These are phyloP conservation scores for Tragelaphus strepsiceros DNA, from an alignment of 2,113 vertebrate genomes.

Conservation along the genomic window DNA sequence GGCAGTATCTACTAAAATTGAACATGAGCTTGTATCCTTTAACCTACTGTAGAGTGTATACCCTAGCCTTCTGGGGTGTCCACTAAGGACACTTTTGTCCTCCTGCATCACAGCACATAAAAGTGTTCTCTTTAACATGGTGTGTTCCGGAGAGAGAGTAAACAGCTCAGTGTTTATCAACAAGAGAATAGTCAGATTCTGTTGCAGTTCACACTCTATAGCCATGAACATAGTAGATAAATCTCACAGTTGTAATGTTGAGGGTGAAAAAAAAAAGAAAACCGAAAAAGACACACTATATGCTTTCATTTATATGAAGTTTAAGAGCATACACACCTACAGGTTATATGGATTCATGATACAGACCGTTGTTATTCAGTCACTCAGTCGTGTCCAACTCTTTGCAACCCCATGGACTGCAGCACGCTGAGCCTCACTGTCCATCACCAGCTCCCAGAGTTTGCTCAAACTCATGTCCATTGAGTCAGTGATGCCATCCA, in stretches of 20 bases:
- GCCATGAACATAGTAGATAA: not conserved
- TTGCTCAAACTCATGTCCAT: not conserved
- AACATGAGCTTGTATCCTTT: too few species aligned
- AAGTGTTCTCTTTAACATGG: not conserved
- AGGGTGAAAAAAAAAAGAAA: not conserved
- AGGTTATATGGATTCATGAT: not conserved
- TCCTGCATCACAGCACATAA: too few species aligned
- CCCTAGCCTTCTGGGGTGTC: not conserved
- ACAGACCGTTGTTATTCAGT: not conserved
- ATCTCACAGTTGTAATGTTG: not conserved
- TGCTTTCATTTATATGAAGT: not conserved
- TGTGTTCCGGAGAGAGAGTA: not conserved
- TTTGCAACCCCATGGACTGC: not conserved
- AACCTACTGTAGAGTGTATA: too few species aligned
- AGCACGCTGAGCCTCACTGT: not conserved
- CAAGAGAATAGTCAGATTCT: not conserved
- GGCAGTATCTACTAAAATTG: not conserved
- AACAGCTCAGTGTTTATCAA: not conserved
- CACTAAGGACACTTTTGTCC: not conserved
- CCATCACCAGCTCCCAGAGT: not conserved
- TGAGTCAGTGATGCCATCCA: not conserved
- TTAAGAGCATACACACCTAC: not conserved
- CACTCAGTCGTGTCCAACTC: not conserved
- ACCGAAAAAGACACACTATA: not conserved
- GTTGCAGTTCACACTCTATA: not conserved